Evolutionary conservation across 2,888 invertebrate genomes (phyloP), one percentile per base, ranked within the genome.

Genomic region (Spialia ferax): DNA sequence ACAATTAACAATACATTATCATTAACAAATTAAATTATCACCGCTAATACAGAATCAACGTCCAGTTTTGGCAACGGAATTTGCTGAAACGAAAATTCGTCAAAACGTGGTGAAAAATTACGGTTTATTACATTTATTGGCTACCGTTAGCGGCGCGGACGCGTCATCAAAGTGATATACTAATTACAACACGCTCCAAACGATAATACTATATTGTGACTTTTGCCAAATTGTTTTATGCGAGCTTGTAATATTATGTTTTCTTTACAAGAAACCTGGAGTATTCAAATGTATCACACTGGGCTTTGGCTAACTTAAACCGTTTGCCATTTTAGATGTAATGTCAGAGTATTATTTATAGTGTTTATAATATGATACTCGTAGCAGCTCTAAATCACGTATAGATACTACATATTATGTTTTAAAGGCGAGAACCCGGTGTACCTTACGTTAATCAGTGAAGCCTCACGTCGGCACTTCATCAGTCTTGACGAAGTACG

Each of bases 81-180:
- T 52, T 52, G 52, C 52, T 52, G 8, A 38, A 52, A 52, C 35
- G 29, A 15, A 62, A 62, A 52, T 52, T 52, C 62, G 29, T 62
- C 62, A 52, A 35, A 52, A 23, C 62, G 52, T n/a, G 22, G 22
- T 52, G 29, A 62, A 52, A 62, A 62, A 52, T 62, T 35, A 52
- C 35, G 20, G 13, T 62, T 35, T 20, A 35, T 56, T 32, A 56
- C 56, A 18, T 56, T 56, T 18, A 56, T 56, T 56, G 56, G 56
- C 48, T 23, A 32, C 29, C 48, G 22, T 62, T 62, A 38, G 29
- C 50, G 22, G 32, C 29, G 35, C 20, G 11, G 52, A 7, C 20
- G 50, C 35, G 35, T 15, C 48, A 38, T 52, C 52, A 52, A 62
- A 52, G 52, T 52, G 62, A 52, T 62, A 22, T 61, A 61, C 26